Base-by-base conservation (phyloP, 1,140 invertebrate genomes). In the Heliothis virescens region DNA sequence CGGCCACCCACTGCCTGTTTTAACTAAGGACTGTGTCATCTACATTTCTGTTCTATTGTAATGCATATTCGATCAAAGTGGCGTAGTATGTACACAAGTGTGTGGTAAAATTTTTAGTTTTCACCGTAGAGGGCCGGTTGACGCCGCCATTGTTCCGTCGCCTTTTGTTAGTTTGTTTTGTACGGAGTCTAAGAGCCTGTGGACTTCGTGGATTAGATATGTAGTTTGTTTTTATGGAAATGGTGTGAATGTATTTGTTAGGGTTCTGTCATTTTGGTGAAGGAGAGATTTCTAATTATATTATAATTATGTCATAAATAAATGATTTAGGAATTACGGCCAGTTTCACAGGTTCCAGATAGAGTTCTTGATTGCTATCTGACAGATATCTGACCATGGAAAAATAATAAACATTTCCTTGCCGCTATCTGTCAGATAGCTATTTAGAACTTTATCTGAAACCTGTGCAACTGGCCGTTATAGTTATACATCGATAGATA, bases 31-130 rank as follows among this genome's bases (percentile, higher is more conserved):
- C 92, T 94, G 92, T 92, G 88, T 91, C 92, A 89, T 86, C 84
- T 86, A 92, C 84, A 85, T 83, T 88, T 90, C 83, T 86, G 83
- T 75, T 62, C 91, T 87, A 89, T 94, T 94, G 92, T 94, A 85
- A 94, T 93, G 92, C 85, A 94, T 94, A 94, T 94, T 88, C 86
- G 91, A 94, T 94, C 90, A 94, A 92, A 92, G 83, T 87, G 85
- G 82, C 73, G 69, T 80, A 78, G 84, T 90, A 87, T 94, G 91
- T 92, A 92, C 91, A 91, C 92, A 93, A 92, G 91, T 93, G 92
- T 87, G 81, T 80, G 79, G 73, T 67, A 84, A 84, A 86, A 85
- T 88, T 87, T 88, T 91, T 88, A 85, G 80, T 90, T 87, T 63
- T 65, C 60, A 63, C 86, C 83, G 72, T 84, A 85, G 86, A 83